These are phyloP conservation scores for Heliopora coerulea DNA, from an alignment of 92 coral and sea anemone genomes.

Conservation along the genomic window DNA sequence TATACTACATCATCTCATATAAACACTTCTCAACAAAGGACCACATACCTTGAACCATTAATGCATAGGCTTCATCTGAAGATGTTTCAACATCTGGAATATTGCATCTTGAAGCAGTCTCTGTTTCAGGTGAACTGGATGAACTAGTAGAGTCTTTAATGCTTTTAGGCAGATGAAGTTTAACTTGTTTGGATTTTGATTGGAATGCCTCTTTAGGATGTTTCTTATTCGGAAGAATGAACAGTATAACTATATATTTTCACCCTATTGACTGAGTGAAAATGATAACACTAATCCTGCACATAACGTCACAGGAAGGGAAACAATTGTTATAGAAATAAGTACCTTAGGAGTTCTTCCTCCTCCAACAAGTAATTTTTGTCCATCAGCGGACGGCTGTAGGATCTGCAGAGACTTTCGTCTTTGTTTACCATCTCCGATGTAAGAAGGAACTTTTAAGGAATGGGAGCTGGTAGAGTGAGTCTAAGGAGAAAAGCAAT, in stretches of 20 bases:
- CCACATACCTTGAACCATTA: conserved; percentile 85
- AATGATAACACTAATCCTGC: too few species aligned
- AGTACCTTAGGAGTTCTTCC: conserved; percentile 56
- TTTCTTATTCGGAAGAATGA: not conserved
- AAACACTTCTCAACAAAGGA: too few species aligned
- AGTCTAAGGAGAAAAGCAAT: not conserved
- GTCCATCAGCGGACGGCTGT: conserved; percentile 84
- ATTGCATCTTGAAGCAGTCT: conserved; percentile 42
- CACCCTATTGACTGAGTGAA: too few species aligned
- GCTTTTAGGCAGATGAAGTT: conserved; percentile 29
- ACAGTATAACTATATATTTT: too few species aligned
- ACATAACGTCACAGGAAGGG: too few species aligned
- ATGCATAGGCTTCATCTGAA: conserved; percentile 66
- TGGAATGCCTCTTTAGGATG: not conserved
- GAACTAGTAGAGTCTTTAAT: conserved; percentile 6
- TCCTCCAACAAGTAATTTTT: conserved; percentile 82
- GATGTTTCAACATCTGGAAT: conserved; percentile 4
- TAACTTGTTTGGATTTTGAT: conserved; percentile 48
- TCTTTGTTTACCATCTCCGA: conserved; percentile 43
- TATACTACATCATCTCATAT: too few species aligned
- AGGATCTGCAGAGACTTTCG: conserved; percentile 88
- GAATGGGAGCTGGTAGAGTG: conserved; percentile 29
- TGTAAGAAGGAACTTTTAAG: not conserved
- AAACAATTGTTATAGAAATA: too few species aligned
- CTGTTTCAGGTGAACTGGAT: conserved; percentile 36